These are phyloP conservation scores for Hemithea aestivaria DNA, from an alignment of 2,888 invertebrate genomes.

Conservation along the genomic window DNA sequence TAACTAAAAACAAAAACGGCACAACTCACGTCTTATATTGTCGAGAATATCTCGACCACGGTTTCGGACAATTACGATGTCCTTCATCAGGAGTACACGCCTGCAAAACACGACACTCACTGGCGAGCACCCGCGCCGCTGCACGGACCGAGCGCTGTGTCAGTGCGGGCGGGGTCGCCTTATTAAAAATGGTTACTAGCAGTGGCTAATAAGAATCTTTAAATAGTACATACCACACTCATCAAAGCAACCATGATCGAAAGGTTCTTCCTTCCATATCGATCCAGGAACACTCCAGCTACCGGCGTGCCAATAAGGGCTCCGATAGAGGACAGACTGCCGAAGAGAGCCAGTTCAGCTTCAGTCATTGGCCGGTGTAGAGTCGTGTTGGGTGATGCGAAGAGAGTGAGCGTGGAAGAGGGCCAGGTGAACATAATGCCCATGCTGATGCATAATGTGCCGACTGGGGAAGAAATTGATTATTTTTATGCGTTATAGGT, in stretches of 20 bases:
- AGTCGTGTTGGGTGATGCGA: conserved; percentile 40
- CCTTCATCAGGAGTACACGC: no score
- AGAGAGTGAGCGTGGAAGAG: conserved; percentile 47
- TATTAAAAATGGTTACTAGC: no score
- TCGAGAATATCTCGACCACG: no score
- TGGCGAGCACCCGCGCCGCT: no score
- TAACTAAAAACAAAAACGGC: no score
- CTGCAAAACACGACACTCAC: no score
- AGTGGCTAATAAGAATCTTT: no score
- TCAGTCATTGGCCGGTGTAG: conserved; percentile 25
- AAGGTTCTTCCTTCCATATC: conserved; percentile 37
- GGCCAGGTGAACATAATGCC: conserved; percentile 56
- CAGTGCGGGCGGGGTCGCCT: no score
- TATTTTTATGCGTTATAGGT: no score
- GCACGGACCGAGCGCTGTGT: no score
- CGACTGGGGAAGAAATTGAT: conserved; percentile 5
- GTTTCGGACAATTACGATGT: no score
- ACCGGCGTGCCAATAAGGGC: conserved; percentile 39
- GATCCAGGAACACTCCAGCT: conserved; percentile 25
- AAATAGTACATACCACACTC: conserved; percentile 30
- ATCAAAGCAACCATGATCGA: conserved; percentile 28
- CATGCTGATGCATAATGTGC: conserved; percentile 22
- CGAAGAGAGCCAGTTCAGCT: conserved; percentile 41
- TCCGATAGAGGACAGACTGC: conserved; percentile 41
- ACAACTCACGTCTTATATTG: no score